Percentiles rank a stretch among this genome's conserved stretches.
These are phyloP conservation scores for Mythimna lalbum DNA, from an alignment of 2,888 invertebrate species.

Conservation along the genomic window DNA sequence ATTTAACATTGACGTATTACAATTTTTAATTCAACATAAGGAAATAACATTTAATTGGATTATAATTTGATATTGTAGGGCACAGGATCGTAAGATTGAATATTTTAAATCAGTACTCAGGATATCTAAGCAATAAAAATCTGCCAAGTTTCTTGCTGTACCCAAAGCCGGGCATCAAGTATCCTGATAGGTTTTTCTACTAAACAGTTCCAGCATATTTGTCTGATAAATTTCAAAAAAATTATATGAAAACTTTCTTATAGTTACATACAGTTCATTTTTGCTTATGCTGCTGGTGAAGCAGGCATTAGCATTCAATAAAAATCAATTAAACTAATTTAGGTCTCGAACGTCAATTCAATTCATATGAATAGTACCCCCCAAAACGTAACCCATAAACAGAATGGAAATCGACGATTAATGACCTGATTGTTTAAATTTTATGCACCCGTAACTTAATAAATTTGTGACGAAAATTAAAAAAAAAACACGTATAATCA, in stretches of 20 bases:
- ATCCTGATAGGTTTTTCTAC: too few species aligned
- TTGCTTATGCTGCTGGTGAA: background rate
- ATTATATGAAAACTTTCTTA: too few species aligned
- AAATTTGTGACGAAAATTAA: too few species aligned
- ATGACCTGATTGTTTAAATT: constrained; percentile 13
- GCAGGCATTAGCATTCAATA: constrained; percentile 16
- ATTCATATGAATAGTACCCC: constrained; percentile 5
- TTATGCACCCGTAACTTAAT: background rate
- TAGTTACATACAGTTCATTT: too few species aligned
- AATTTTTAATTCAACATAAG: background rate
- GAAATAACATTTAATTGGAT: constrained; percentile 12
- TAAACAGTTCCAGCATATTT: too few species aligned
- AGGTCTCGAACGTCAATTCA: constrained; percentile 18
- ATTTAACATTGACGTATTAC: constrained; percentile 2
- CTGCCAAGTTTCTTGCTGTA: too few species aligned
- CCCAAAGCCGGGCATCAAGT: too few species aligned
- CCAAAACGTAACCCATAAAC: constrained; percentile 10
- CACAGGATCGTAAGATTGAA: background rate
- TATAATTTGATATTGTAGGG: background rate
- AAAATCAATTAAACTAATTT: constrained; percentile 11
- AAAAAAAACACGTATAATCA: background rate
- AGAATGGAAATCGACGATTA: background rate
- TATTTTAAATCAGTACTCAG: background rate
- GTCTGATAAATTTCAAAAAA: too few species aligned
- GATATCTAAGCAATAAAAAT: background rate